phyloP scores from a whole-genome alignment of 2,113 vertebrate genomes.

The Suncus etruscus region DNA sequence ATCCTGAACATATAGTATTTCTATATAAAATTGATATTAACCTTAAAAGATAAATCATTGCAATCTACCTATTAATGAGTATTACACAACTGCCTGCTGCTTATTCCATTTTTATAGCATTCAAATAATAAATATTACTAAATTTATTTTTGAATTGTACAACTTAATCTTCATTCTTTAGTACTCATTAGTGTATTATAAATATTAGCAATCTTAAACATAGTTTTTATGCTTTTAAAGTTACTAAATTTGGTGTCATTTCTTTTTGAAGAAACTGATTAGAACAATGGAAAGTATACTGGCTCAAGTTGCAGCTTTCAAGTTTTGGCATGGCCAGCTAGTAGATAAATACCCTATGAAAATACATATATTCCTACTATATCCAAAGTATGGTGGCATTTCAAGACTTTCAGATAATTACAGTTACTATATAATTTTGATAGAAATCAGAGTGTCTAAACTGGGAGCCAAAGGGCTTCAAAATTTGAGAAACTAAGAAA shows the following conservation, averaged over 20 bases:
- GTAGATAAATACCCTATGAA: neutral
- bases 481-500: neutral
- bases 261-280: conserved; percentile 24
- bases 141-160: neutral
- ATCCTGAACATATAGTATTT: conserved; percentile 41
- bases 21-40: conserved; percentile 57
- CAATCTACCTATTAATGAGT: conserved; percentile 47
- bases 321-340: neutral
- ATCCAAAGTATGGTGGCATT: neutral
- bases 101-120: conserved; percentile 64
- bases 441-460: neutral
- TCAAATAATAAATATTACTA: neutral
- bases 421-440: too few relatives aligned
- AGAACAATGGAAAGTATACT: neutral
- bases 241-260: neutral
- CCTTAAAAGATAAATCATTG: conserved; percentile 50
- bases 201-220: neutral
- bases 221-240: neutral
- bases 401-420: too few relatives aligned
- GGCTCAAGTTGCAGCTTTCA: neutral
- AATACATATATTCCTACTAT: neutral
- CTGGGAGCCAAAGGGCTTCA: neutral
- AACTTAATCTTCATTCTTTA: conserved; percentile 16
- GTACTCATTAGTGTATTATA: neutral
- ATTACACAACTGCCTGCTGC: conserved; percentile 61